A percentile compares a stretch with the other conserved stretches of the same genome.
phyloP scores from a whole-genome alignment of 2,113 vertebrate species.

The Cephalopterus ornatus region DNA sequence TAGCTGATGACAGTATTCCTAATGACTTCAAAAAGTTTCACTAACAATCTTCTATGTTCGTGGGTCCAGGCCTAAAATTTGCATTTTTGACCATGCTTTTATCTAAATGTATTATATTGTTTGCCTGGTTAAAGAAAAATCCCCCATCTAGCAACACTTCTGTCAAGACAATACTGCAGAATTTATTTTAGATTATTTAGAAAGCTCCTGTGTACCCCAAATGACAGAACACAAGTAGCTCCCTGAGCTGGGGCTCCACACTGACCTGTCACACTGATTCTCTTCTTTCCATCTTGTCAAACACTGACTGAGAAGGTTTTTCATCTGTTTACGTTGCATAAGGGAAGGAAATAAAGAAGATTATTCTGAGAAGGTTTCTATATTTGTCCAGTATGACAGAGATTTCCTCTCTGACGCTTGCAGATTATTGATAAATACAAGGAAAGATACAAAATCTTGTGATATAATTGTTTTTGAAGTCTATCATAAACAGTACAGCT shows the following conservation, averaged over 20 bases:
- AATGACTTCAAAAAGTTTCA: neutral
- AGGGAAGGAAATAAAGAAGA: neutral
- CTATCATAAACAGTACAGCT: neutral
- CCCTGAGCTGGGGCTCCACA: neutral
- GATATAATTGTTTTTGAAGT: neutral
- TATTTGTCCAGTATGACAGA: neutral
- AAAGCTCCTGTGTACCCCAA: neutral
- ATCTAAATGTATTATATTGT: neutral
- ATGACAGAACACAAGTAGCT: neutral
- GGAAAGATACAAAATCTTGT: neutral
- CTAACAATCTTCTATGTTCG: neutral
- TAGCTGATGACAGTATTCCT: neutral
- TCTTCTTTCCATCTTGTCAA: neutral
- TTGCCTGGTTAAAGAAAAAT: neutral
- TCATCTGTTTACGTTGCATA: neutral
- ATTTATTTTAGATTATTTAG: constrained; percentile 47
- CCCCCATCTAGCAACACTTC: neutral
- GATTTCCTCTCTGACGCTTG: neutral
- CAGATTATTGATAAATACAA: neutral
- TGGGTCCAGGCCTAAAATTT: neutral
- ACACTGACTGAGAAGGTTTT: neutral
- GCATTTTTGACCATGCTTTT: neutral
- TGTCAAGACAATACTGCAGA: neutral
- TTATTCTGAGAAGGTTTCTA: neutral
- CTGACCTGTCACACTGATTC: neutral